Evolutionary conservation across 2,113 vertebrate genomes (phyloP), one percentile per base, ranked within the genome.

Genomic region (Microcebus lehilahytsara): DNA sequence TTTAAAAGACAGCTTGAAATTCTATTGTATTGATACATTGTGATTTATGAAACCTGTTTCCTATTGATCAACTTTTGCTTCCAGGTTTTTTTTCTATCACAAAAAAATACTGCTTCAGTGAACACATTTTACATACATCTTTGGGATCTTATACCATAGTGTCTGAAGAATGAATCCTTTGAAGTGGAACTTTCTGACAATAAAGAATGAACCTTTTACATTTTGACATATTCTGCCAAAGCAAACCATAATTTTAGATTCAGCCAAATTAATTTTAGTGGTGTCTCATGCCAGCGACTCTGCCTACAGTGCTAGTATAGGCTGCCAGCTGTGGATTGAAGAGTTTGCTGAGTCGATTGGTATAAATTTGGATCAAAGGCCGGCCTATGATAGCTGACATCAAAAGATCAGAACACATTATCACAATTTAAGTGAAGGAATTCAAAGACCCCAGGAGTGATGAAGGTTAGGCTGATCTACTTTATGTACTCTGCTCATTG

Each of bases 201-300:
- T 85, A 74, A 32, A n/a, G 34, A 96, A 78, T 40, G 5, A 62
- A 62, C 34, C 34, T 86, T 88, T 96, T 86, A 53, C 66, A 40
- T 77, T 93, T 95, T 91, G 58, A 92, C 67, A 89, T 87, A 40
- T 74, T 62, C 40, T 89, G 40, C 56, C 74, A 83, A 96, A 81
- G 64, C 5, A 95, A 40, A 81, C 51, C 17, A 77, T 85, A 93
- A 83, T 92, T 96, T 96, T 85, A 86, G 25, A 93, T 60, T 71
- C 46, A 85, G 40, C 78, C 77, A 85, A 96, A 93, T 92, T 95
- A 91, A 95, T 46, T 96, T 93, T 77, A 64, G 5, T 86, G 9
- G 16, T 19, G 19, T 83, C 46, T 95, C 46, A 42, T 27, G 40
- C 53, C 84, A 72, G 53, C 30, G 49, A 78, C 56, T 91, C 66